phyloP scores from a whole-genome alignment of 1,140 invertebrate genomes.

The Nautilus pompilius region DNA sequence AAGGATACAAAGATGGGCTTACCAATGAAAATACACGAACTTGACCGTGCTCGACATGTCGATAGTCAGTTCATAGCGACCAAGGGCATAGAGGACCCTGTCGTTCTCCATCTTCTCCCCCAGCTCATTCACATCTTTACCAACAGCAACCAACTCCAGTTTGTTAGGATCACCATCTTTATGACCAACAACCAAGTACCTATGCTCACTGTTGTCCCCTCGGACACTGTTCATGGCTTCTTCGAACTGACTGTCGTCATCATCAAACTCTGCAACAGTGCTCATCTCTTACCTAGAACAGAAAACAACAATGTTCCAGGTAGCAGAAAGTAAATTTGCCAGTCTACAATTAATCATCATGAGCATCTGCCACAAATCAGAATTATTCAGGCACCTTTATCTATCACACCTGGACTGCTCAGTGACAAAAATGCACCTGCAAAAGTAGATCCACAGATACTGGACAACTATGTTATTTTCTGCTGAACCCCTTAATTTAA shows the following conservation, averaged over 20 bases:
- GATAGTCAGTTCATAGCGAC: slow-evolving; percentile 33
- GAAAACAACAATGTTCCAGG: too few species aligned
- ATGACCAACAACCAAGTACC: slow-evolving; percentile 38
- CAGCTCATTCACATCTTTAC: slow-evolving; percentile 23
- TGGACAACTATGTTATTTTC: too few species aligned
- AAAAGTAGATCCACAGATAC: too few species aligned
- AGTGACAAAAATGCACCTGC: too few species aligned
- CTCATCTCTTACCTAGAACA: too few species aligned
- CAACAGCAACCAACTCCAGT: slow-evolving; percentile 19
- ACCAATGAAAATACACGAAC: slow-evolving; percentile 48
- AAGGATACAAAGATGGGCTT: slow-evolving; percentile 14
- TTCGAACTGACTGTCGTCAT: slow-evolving; percentile 21
- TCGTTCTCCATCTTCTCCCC: slow-evolving; percentile 21
- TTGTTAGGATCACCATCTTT: slow-evolving; percentile 36
- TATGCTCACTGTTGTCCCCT: slow-evolving; percentile 22
- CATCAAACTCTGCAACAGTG: slow-evolving; percentile 28
- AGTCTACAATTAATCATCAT: too few species aligned
- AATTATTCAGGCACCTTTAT: too few species aligned
- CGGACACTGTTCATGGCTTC: slow-evolving; percentile 30
- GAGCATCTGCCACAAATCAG: too few species aligned
- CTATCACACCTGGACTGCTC: too few species aligned
- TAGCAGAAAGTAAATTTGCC: too few species aligned
- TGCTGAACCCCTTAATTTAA: too few species aligned
- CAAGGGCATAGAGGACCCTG: slow-evolving; percentile 40
- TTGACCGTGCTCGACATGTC: slow-evolving; percentile 43